phyloP scores from a whole-genome alignment of 2,113 vertebrate genomes.

The Seriola quinqueradiata region DNA sequence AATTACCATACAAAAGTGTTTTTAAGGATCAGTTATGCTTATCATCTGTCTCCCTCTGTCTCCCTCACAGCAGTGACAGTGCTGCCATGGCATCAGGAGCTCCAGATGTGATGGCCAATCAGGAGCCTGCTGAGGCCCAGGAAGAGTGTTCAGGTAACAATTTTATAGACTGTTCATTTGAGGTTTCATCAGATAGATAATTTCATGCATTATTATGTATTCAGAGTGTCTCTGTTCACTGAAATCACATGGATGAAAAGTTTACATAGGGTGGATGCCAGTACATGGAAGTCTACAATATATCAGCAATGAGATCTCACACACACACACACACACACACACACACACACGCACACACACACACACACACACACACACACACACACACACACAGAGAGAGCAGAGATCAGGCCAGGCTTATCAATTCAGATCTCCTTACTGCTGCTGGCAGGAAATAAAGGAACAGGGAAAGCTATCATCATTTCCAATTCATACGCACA shows the following conservation, averaged over 20 bases:
- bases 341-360: slow-evolving; percentile 3
- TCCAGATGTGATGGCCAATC: slow-evolving; percentile 75
- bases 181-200: background rate
- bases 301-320: slow-evolving; percentile 21
- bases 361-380: slow-evolving; percentile 11
- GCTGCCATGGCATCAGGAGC: slow-evolving; percentile 85
- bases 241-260: background rate
- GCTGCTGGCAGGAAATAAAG: slow-evolving; percentile 66
- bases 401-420: background rate
- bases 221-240: background rate
- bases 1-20: background rate
- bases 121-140: slow-evolving; percentile 79
- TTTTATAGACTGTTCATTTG: background rate
- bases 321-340: slow-evolving; percentile 1
- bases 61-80: slow-evolving; percentile 83
- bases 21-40: background rate
- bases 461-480: slow-evolving; percentile 31
- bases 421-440: slow-evolving; percentile 25
- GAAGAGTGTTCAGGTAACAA: slow-evolving; percentile 87
- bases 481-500: slow-evolving; percentile 6
- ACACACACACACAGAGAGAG: slow-evolving; percentile 17
- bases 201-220: background rate
- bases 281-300: background rate
- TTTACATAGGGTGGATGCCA: background rate
- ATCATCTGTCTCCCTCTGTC: slow-evolving; percentile 35